Conservation (phyloP, 2,113 vertebrate genomes). For the Trichomycterus rosablanca region DNA sequence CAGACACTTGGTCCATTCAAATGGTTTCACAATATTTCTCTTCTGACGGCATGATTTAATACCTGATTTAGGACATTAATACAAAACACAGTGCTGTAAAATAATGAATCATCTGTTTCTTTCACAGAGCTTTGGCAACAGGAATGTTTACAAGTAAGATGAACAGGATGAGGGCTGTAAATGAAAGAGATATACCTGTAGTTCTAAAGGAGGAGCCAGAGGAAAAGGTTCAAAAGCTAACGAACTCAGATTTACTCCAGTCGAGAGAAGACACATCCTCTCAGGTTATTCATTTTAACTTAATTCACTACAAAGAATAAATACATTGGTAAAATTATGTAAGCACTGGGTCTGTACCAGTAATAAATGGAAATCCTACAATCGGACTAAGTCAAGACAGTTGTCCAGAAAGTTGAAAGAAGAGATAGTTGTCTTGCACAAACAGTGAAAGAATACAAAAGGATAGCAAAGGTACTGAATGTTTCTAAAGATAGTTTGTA, state of each 20-base stretch:
- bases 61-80: neutral
- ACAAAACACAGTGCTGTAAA: neutral
- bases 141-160: conserved; percentile 28
- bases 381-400: no score
- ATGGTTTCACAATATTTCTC: no score
- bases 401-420: no score
- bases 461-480: no score
- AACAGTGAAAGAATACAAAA: no score
- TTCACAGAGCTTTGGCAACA: neutral
- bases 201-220: conserved; percentile 25
- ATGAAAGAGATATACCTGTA: conserved; percentile 1
- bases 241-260: neutral
- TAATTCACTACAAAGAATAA: neutral
- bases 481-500: no score
- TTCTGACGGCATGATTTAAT: no score
- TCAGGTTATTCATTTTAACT: neutral
- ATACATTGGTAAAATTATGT: no score
- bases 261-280: neutral
- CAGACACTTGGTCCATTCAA: no score
- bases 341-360: no score
- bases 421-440: no score
- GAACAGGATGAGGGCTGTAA: neutral
- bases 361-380: no score
- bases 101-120: neutral
- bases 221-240: neutral